Conservation (phyloP, 2,113 vertebrate species). For the Cygnus buccinator region DNA sequence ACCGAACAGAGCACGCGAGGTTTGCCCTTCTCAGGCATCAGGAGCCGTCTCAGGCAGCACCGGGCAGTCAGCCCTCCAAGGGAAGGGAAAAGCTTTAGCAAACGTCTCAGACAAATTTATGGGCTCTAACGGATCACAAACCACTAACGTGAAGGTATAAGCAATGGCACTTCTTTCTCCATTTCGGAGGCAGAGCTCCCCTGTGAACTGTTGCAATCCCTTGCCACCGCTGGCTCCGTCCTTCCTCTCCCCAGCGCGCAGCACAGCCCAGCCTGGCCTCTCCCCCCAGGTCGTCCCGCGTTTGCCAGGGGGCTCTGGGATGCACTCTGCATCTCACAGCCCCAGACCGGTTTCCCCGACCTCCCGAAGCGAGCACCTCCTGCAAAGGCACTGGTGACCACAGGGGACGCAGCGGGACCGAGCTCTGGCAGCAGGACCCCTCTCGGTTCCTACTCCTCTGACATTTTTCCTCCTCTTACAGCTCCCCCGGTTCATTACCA, state of each 20-base stretch:
- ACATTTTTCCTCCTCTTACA: not conserved
- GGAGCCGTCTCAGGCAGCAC: not conserved
- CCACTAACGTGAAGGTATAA: not conserved
- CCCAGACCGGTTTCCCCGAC: not conserved
- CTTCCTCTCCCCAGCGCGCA: not conserved
- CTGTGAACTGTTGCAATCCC: not conserved
- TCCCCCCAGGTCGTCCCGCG: not conserved
- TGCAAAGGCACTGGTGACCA: not conserved
- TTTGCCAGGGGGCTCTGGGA: not conserved
- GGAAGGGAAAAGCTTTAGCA: not conserved
- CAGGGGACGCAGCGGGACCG: not conserved
- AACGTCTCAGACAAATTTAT: not conserved
- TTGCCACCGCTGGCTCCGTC: fast-evolving
- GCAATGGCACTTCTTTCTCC: not conserved
- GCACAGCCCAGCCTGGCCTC: not conserved
- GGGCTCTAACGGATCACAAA: not conserved
- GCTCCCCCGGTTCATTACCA: not conserved
- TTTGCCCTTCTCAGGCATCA: constrained; percentile 37
- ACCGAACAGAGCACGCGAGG: not conserved
- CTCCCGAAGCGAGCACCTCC: not conserved
- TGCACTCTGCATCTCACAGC: fast-evolving
- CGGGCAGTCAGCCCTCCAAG: not conserved
- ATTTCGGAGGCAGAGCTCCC: not conserved
- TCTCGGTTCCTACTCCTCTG: not conserved
- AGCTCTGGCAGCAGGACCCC: not conserved